phyloP scores from a whole-genome alignment of 2,113 vertebrate species.

The Tauraco erythrolophus region DNA sequence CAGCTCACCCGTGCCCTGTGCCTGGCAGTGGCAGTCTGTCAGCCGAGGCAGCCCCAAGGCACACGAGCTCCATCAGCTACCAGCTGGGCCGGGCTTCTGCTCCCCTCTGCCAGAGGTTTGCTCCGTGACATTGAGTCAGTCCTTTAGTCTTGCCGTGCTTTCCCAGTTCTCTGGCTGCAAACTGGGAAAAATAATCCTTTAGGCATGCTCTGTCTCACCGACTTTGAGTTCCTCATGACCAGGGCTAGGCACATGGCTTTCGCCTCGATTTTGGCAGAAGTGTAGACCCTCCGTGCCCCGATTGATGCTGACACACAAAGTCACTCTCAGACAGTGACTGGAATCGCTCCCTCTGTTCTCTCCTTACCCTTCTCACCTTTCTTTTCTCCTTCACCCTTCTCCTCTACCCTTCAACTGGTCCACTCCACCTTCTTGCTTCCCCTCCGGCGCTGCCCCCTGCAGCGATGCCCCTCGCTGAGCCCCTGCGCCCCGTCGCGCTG shows the following conservation, averaged over 20 bases:
- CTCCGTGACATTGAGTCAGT: neutral
- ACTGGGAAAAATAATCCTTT: neutral
- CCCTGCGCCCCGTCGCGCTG: fast-evolving
- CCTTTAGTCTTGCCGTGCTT: neutral
- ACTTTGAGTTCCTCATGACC: neutral
- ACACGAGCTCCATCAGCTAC: neutral
- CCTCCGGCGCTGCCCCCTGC: neutral
- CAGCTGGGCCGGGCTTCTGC: conserved; percentile 35
- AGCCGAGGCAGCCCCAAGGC: neutral
- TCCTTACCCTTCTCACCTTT: neutral
- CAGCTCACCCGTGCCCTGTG: neutral
- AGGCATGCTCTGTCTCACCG: neutral
- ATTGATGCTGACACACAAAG: neutral
- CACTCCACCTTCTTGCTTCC: neutral
- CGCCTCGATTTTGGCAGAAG: neutral
- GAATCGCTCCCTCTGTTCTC: neutral
- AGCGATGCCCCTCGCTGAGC: neutral
- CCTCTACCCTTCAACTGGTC: neutral
- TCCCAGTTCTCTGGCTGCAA: neutral
- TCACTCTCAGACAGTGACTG: fast-evolving
- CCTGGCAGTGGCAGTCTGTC: neutral
- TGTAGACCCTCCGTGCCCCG: neutral
- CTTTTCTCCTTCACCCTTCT: neutral
- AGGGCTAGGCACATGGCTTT: neutral
- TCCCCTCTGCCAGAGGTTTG: neutral